Conservation (phyloP, 2,888 invertebrate species). For the Ditylenchus weischeri region DNA sequence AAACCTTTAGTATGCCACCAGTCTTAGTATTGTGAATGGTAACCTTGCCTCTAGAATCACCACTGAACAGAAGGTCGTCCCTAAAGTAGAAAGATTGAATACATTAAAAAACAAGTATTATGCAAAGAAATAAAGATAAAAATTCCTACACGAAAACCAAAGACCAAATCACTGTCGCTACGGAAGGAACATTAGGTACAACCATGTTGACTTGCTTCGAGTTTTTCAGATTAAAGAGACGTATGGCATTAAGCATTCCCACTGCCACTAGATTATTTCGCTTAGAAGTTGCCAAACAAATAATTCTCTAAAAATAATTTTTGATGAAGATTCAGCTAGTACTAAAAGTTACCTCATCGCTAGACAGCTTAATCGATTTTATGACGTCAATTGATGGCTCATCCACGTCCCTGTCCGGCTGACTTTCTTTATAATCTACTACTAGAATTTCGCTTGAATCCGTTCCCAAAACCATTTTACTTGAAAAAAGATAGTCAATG, state of each 20-base stretch:
- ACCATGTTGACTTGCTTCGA: constrained; percentile 18
- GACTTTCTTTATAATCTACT: constrained; percentile 12
- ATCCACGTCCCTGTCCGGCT: not conserved
- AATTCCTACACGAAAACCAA: constrained; percentile 37
- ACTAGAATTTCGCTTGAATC: constrained; percentile 33
- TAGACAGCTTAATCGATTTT: constrained; percentile 9
- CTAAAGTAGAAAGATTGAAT: constrained; percentile 22
- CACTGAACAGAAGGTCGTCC: constrained; percentile 35
- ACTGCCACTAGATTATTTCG: constrained; percentile 21
- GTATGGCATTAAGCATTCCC: constrained; percentile 27
- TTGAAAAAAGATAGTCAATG: constrained; percentile 12
- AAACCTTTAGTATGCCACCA: constrained; percentile 42
- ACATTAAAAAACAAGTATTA: not conserved
- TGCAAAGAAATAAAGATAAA: constrained; percentile 8
- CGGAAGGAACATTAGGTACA: constrained; percentile 19
- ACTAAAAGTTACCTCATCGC: not conserved
- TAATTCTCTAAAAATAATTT: not conserved
- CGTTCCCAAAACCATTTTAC: constrained; percentile 27
- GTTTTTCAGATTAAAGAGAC: constrained; percentile 19
- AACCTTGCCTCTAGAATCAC: constrained; percentile 50
- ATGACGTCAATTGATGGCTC: not conserved
- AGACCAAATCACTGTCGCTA: constrained; percentile 49
- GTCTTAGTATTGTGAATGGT: constrained; percentile 43
- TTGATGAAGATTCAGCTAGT: not conserved
- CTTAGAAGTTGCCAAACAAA: constrained; percentile 4